Percentiles rank a stretch among this genome's conserved stretches.
Conservation (phyloP, 2,797 vertebrate species). For the Mormyrops boulengeri region DNA sequence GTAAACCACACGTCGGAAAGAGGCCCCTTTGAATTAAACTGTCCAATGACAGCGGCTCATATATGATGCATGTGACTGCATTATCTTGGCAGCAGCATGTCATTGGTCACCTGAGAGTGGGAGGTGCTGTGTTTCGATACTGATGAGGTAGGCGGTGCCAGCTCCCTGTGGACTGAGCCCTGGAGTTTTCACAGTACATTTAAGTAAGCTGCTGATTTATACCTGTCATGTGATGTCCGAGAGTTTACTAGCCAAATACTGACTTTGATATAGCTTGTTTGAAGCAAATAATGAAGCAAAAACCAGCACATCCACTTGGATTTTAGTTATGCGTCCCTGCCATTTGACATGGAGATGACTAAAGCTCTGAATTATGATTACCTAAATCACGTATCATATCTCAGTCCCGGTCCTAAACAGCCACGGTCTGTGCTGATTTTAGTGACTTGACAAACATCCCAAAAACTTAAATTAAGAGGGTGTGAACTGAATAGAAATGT, state of each 20-base stretch:
- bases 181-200: not conserved
- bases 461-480: not conserved
- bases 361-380: not conserved
- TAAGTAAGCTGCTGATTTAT: not conserved
- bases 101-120: not conserved
- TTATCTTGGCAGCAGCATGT: not conserved
- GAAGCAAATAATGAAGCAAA: not conserved
- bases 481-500: not conserved
- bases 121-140: not conserved
- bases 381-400: not conserved
- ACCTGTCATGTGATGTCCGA: not conserved
- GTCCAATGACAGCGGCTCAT: not conserved
- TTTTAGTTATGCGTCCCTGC: not conserved
- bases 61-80: not conserved
- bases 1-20: not conserved
- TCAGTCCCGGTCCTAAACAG: not conserved
- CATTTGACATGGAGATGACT: not conserved
- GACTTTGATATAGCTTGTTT: not conserved
- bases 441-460: not conserved
- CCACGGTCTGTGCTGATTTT: not conserved
- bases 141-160: not conserved
- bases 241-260: not conserved
- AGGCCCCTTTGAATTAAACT: not conserved
- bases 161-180: not conserved
- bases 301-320: not conserved